phyloP scores from a whole-genome alignment of 2,113 vertebrate species.

The Circaetus cinerascens region DNA sequence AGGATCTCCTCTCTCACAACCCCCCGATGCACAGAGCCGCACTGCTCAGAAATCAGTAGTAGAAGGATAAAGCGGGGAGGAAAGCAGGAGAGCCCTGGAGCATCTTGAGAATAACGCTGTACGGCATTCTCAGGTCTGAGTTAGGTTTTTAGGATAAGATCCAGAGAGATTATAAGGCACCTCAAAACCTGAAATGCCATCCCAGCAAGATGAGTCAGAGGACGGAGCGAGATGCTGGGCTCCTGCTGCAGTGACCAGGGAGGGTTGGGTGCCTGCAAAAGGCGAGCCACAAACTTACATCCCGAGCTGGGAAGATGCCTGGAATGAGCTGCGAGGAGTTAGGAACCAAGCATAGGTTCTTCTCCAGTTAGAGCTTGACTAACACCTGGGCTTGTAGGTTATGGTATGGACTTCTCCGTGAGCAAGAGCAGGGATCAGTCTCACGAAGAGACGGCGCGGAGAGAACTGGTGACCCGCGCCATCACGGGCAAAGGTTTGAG shows the following conservation, averaged over 20 bases:
- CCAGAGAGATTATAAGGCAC: slow-evolving; percentile 43
- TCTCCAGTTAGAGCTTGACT: background rate
- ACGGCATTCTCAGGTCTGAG: slow-evolving; percentile 2
- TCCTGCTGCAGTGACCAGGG: background rate
- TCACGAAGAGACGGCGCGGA: accelerated
- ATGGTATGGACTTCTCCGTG: background rate
- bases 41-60: background rate
- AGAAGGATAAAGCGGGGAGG: background rate
- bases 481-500: background rate
- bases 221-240: background rate
- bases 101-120: background rate
- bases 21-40: background rate
- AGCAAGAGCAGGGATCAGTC: background rate
- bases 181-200: background rate
- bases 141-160: slow-evolving; percentile 7
- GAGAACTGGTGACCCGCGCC: background rate
- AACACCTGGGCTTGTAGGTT: background rate
- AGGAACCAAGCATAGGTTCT: background rate
- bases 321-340: background rate
- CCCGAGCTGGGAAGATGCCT: background rate
- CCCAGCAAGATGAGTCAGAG: background rate
- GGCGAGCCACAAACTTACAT: background rate
- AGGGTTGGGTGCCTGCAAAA: background rate
- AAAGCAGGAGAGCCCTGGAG: background rate
- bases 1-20: background rate